phyloP scores from a whole-genome alignment of 2,888 invertebrate species.

The Stenotaenia linearis region DNA sequence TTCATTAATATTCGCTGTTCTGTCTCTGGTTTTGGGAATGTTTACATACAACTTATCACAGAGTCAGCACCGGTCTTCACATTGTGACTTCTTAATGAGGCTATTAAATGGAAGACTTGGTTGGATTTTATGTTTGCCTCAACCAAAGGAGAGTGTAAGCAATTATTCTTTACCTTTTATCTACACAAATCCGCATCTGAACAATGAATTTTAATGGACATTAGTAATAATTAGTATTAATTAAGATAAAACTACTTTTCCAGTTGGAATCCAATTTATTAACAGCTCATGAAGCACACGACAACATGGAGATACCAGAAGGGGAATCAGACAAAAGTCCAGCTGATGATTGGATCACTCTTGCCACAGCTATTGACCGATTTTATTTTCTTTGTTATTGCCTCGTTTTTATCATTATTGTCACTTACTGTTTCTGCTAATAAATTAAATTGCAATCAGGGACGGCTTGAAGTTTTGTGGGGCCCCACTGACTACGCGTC shows the following conservation, averaged over 20 bases:
- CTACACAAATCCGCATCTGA: too few species aligned
- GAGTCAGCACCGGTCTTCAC: too few species aligned
- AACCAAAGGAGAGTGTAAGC: not conserved
- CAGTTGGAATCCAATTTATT: not conserved
- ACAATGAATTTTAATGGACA: too few species aligned
- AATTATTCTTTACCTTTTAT: too few species aligned
- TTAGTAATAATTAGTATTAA: too few species aligned
- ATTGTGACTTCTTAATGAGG: not conserved
- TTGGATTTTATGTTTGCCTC: not conserved
- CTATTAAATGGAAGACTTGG: not conserved
- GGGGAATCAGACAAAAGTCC: not conserved
- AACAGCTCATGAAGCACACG: not conserved
- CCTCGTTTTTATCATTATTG: conserved; percentile 22
- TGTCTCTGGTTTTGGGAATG: not conserved
- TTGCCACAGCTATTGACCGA: conserved; percentile 31
- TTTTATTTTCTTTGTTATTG: conserved; percentile 32
- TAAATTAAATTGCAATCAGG: not conserved
- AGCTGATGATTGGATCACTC: not conserved
- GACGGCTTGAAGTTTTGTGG: too few species aligned
- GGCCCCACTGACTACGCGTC: too few species aligned
- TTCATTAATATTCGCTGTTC: not conserved
- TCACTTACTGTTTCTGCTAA: conserved; percentile 19
- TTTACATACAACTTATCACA: not conserved
- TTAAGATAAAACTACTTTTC: not conserved
- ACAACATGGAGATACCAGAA: not conserved